Evolutionary conservation across 2,888 invertebrate species (phyloP), one percentile per base, ranked within the genome.

Genomic region (Stenolophus ochropezus): DNA sequence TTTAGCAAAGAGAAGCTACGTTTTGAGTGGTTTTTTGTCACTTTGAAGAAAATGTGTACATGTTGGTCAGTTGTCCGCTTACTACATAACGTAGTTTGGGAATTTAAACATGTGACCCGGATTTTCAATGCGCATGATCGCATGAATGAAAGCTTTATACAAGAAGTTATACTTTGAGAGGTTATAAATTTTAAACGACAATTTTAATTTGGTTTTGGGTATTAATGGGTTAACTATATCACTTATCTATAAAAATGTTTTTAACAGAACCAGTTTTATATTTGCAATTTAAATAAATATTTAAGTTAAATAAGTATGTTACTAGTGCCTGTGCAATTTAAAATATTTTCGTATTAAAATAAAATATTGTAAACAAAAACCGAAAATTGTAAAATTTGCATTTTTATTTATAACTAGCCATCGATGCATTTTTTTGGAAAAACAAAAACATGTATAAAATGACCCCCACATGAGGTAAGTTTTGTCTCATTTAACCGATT

Each of bases 91-190:
- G 25, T 25, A 61, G 61, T 23, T 21, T 61, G 61, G 61, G 61
- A 61, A 61, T 61, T 61, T 25, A 61, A 61, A 25, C n/a, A 21
- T 25, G 11, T 61, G 61, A 61, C 61, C 61, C 61, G 11, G 25
- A 23, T 61, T 61, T 61, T 11, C 8, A 25, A 61, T n/a, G 6
- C 20, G 5, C 11, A n/a, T n/a, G n/a, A 25, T 61, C 23, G 21
- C 14, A 14, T 61, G 61, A 61, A 25, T 61, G 61, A 25, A 61
- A 25, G 14, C 14, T 25, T 61, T 23, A 61, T 56, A 56, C n/a
- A 11, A 14, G 14, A 25, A 21, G 61, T 25, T 58, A 58, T 58
- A 23, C n/a, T n/a, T 23, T 23, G 23, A 58, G n/a, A 11, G 25
- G 58, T 21, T 1, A 58, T 58, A 58, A 23, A 61, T 61, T 61